Percentiles rank a stretch among this genome's conserved stretches.
Evolutionary conservation across 92 coral and sea anemone genomes (phyloP).

Genomic region (Galaxea fascicularis): DNA sequence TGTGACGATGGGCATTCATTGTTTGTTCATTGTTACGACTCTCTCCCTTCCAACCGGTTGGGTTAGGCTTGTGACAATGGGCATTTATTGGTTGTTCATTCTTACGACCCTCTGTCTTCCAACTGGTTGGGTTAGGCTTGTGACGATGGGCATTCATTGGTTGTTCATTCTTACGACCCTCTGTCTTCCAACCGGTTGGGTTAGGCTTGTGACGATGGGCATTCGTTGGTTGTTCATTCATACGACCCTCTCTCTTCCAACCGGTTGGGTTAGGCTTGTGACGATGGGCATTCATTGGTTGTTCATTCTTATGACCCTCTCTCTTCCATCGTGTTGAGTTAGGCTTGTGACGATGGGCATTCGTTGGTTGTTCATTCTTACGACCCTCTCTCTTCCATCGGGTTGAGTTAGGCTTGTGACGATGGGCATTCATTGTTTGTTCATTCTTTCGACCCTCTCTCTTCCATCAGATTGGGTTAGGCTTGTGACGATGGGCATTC

Average conservation of each 20-base stretch:
- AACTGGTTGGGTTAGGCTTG: too few species aligned
- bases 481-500: not conserved
- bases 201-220: too few species aligned
- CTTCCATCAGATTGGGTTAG: not conserved
- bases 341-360: not conserved
- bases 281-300: too few species aligned
- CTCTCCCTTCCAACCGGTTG: constrained; percentile 16
- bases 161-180: too few species aligned
- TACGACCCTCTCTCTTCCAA: not conserved
- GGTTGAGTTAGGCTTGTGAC: not conserved
- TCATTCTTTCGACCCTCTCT: not conserved
- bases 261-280: too few species aligned
- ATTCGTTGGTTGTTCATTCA: not conserved
- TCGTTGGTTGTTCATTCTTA: not conserved
- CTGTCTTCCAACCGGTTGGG: too few species aligned
- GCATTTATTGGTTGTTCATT: constrained; percentile 23
- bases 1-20: constrained; percentile 26
- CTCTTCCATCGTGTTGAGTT: too few species aligned
- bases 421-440: not conserved
- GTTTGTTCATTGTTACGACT: constrained; percentile 27
- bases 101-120: too few species aligned
- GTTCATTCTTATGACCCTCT: too few species aligned
- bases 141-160: too few species aligned
- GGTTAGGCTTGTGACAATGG: constrained; percentile 33
- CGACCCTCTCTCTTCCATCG: not conserved